Percentiles rank a stretch among this genome's conserved stretches.
These are phyloP conservation scores for Aphelocoma coerulescens DNA, from an alignment of 2,113 vertebrate species.

Conservation along the genomic window DNA sequence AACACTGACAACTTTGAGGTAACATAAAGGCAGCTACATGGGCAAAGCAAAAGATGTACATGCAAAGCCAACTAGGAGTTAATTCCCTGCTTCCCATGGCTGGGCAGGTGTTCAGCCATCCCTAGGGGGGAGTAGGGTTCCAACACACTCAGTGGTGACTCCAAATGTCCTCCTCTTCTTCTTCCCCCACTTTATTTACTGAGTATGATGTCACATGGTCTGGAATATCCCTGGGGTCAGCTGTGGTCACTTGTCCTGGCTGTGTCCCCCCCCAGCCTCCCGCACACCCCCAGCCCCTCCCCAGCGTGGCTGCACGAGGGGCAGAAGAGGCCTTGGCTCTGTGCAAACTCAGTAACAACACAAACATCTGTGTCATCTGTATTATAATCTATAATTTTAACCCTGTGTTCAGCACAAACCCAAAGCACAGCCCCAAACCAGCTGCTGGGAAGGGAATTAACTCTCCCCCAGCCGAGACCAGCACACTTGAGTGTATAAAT, in stretches of 20 bases:
- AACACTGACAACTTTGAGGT: neutral
- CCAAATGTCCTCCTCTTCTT: neutral
- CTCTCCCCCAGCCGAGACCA: neutral
- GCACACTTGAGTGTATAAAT: neutral
- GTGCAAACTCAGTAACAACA: neutral
- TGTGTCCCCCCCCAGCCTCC: neutral
- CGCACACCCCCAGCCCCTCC: neutral
- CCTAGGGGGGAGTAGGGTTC: neutral
- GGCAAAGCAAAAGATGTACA: neutral
- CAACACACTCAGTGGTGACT: neutral
- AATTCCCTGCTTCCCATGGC: too few relatives aligned
- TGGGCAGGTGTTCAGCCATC: neutral
- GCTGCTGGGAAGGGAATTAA: neutral
- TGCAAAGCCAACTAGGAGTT: neutral
- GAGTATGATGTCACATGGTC: fast-evolving
- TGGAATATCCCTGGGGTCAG: neutral
- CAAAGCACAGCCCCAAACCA: fast-evolving
- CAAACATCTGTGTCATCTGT: neutral
- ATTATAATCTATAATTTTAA: too few relatives aligned
- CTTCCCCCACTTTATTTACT: too few relatives aligned
- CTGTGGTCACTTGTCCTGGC: neutral
- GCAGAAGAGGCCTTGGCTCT: neutral
- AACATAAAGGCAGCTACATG: neutral
- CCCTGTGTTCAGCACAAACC: neutral
- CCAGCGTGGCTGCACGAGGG: fast-evolving